Percentiles rank a stretch among this genome's conserved stretches.
Conservation (phyloP, 1,140 invertebrate species). For the Heliconius hewitsoni region DNA sequence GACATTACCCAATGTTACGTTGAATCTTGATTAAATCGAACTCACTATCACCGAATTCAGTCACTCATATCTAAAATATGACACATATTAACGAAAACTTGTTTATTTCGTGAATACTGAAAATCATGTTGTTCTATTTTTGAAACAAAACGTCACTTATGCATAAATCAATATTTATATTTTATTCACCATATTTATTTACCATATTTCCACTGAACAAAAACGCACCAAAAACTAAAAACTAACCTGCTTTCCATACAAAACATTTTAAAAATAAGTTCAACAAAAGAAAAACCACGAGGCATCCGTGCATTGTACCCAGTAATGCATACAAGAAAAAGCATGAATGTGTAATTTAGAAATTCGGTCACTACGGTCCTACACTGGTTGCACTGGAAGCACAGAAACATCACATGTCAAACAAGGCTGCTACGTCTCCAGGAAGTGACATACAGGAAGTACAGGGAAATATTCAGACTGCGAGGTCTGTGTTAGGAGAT, state of each 20-base stretch:
- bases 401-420: constrained; percentile 51
- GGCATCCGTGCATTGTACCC: constrained; percentile 9
- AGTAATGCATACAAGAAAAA: constrained; percentile 24
- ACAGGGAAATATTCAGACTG: constrained; percentile 55
- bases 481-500: constrained; percentile 21
- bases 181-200: too few species aligned
- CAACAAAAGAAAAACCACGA: background rate
- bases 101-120: too few species aligned
- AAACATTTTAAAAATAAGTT: background rate
- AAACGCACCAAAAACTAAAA: too few species aligned
- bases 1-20: too few species aligned
- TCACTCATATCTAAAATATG: too few species aligned
- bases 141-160: too few species aligned
- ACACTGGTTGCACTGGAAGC: constrained; percentile 30
- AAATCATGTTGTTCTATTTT: too few species aligned
- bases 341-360: constrained; percentile 25
- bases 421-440: constrained; percentile 67
- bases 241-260: background rate
- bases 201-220: too few species aligned
- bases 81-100: too few species aligned
- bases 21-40: too few species aligned
- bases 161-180: too few species aligned
- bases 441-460: constrained; percentile 69
- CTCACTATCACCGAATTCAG: too few species aligned
- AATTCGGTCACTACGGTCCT: constrained; percentile 25